Conservation (phyloP, 1,140 invertebrate genomes). For the Eupristina koningsbergeri region DNA sequence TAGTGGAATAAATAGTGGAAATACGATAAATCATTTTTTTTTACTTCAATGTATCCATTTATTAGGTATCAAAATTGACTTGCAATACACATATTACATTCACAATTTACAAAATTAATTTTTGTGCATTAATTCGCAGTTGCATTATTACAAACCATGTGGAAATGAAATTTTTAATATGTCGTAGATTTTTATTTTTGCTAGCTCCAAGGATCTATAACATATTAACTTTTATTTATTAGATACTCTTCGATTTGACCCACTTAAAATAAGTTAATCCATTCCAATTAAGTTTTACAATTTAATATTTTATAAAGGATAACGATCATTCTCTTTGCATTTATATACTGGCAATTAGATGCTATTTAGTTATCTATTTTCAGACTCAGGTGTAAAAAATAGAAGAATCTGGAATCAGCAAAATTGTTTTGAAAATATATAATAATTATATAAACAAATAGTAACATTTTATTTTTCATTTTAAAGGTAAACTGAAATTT, state of each 20-base stretch:
- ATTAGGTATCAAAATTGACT: too few species aligned
- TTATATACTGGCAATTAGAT: background rate
- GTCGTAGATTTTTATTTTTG: too few species aligned
- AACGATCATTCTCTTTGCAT: background rate
- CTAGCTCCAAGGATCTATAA: too few species aligned
- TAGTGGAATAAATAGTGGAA: background rate
- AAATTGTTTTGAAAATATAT: background rate
- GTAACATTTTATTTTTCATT: too few species aligned
- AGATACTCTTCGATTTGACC: background rate
- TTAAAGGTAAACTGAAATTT: too few species aligned
- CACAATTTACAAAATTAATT: too few species aligned
- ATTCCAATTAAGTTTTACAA: constrained; percentile 6
- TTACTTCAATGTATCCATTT: too few species aligned
- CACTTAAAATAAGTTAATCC: background rate
- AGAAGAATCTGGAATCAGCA: background rate
- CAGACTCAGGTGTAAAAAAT: background rate
- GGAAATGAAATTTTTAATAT: too few species aligned
- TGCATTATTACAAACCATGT: too few species aligned
- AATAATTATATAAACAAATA: background rate
- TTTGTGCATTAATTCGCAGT: too few species aligned
- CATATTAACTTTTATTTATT: background rate
- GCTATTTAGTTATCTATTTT: background rate
- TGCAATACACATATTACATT: too few species aligned
- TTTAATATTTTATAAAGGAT: constrained; percentile 12
- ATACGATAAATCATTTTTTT: background rate